These are phyloP conservation scores for Synanthedon myopaeformis DNA, from an alignment of 2,888 invertebrate genomes.

Conservation along the genomic window DNA sequence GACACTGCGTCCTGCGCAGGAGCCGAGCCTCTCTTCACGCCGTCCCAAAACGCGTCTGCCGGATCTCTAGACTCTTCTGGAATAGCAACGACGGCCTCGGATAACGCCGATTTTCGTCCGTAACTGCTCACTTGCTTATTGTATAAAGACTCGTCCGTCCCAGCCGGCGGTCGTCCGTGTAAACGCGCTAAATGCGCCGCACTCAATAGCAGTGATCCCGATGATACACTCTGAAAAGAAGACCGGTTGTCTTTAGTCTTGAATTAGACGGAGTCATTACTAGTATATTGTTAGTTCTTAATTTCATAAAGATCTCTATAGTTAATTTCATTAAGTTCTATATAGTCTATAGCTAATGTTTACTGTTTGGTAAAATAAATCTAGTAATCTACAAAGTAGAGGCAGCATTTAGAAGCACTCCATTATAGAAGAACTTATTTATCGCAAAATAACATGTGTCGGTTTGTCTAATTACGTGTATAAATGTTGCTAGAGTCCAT, in stretches of 20 bases:
- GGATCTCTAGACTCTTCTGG: slow-evolving; percentile 52
- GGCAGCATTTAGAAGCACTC: too few species aligned
- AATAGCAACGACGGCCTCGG: slow-evolving; percentile 47
- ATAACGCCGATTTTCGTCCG: slow-evolving; percentile 33
- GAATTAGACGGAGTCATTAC: slow-evolving; percentile 3
- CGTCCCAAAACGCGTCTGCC: slow-evolving; percentile 52
- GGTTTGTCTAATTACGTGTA: too few species aligned
- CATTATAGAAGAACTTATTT: too few species aligned
- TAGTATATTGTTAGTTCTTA: neutral
- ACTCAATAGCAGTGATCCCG: slow-evolving; percentile 82
- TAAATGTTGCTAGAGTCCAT: too few species aligned
- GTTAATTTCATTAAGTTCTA: neutral
- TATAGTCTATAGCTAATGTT: neutral
- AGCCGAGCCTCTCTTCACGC: slow-evolving; percentile 52
- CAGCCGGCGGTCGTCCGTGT: slow-evolving; percentile 46
- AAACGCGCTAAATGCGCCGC: slow-evolving; percentile 79
- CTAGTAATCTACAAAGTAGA: too few species aligned
- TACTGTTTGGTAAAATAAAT: too few species aligned
- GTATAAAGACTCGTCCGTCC: slow-evolving; percentile 47
- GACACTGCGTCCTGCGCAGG: slow-evolving; percentile 77
- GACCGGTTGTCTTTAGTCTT: slow-evolving; percentile 1
- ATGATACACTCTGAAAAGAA: slow-evolving; percentile 81
- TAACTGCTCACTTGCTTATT: slow-evolving; percentile 44
- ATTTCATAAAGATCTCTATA: neutral
- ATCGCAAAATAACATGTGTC: too few species aligned